These are phyloP conservation scores for Malthinus seriepunctatus DNA, from an alignment of 2,888 invertebrate genomes.

Conservation along the genomic window DNA sequence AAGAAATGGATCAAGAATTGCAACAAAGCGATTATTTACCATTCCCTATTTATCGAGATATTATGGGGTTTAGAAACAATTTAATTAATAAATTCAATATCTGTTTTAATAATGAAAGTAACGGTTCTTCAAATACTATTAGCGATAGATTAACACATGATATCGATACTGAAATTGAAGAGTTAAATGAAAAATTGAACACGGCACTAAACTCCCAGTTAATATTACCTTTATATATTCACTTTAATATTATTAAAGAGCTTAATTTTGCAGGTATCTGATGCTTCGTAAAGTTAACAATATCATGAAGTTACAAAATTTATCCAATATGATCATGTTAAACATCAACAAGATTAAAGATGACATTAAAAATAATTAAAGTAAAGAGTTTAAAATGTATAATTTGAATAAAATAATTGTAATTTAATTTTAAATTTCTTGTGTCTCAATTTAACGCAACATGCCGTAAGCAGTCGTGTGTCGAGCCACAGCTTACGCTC, in stretches of 20 bases:
- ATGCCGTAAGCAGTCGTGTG: no score
- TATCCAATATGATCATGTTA: conserved; percentile 15
- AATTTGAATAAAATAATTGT: not conserved
- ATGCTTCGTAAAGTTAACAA: conserved; percentile 18
- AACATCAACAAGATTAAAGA: not conserved
- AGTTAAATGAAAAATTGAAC: not conserved
- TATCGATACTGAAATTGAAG: not conserved
- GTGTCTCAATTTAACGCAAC: no score
- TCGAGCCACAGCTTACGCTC: no score
- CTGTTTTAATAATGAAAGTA: no score
- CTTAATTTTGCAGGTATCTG: not conserved
- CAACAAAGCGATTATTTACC: no score
- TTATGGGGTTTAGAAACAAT: no score
- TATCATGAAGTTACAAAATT: conserved; percentile 25
- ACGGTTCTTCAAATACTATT: no score
- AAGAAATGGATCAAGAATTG: no score
- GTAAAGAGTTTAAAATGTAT: not conserved
- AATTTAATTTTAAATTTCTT: no score
- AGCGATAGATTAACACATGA: not conserved
- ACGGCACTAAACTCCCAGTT: not conserved
- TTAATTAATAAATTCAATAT: no score
- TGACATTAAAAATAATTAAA: not conserved
- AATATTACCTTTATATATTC: not conserved
- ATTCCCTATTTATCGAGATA: no score
- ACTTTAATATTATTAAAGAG: not conserved